Evolutionary conservation across 2,113 vertebrate species (phyloP).

Genomic region (Rhinolophus ferrumequinum): DNA sequence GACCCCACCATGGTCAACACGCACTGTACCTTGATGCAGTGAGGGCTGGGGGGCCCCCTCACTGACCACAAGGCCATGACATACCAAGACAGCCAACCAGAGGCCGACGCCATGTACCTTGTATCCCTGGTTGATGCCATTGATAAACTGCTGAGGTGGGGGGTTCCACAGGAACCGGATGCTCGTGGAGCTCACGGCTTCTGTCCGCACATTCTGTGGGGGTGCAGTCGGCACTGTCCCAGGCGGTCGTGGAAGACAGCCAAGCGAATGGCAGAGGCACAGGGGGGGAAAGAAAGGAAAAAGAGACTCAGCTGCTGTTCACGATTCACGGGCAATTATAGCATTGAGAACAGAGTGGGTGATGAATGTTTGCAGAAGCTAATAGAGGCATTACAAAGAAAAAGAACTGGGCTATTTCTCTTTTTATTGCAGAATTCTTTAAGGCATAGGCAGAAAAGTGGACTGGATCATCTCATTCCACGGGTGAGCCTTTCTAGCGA

Average conservation of each 20-base stretch:
- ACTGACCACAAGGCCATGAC: fast-evolving
- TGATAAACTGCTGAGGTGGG: slow-evolving; percentile 97
- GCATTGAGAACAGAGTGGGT: neutral
- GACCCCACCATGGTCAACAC: neutral
- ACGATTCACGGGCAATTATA: neutral
- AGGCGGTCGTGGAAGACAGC: neutral
- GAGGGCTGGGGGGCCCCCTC: fast-evolving
- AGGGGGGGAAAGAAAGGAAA: slow-evolving; percentile 34
- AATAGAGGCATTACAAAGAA: slow-evolving; percentile 34
- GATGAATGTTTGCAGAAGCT: slow-evolving; percentile 43
- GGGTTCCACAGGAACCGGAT: slow-evolving; percentile 95
- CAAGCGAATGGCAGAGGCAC: neutral
- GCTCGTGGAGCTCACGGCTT: slow-evolving; percentile 94
- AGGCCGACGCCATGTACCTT: slow-evolving; percentile 87
- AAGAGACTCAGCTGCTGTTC: slow-evolving; percentile 25
- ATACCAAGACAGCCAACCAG: fast-evolving
- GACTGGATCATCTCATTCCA: slow-evolving; percentile 52
- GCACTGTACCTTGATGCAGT: neutral
- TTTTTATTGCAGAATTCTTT: slow-evolving; percentile 60
- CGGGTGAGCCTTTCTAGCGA: slow-evolving; percentile 45
- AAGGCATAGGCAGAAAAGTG: neutral
- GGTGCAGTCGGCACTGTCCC: slow-evolving; percentile 95
- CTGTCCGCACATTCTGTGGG: slow-evolving; percentile 92
- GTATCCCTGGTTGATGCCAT: slow-evolving; percentile 98
- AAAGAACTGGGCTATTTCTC: slow-evolving; percentile 70